Evolutionary conservation across 2,113 vertebrate genomes (phyloP).

Genomic region (Electrona antarctica): DNA sequence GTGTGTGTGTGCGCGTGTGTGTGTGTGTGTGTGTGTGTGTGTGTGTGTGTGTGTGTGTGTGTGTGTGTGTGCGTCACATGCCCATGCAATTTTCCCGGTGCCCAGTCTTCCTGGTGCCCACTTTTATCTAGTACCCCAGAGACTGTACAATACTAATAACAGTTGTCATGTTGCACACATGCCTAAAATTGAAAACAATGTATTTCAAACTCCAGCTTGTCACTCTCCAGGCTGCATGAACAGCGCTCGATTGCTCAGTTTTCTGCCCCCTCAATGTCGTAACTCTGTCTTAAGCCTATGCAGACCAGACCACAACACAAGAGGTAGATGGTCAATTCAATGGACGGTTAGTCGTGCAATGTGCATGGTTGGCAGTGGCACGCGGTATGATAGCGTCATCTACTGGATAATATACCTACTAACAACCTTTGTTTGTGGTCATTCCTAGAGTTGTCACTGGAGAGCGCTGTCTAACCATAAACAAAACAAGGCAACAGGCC

Average conservation of each 20-base stretch:
- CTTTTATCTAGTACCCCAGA: too few relatives aligned
- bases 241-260: too few relatives aligned
- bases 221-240: too few relatives aligned
- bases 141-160: too few relatives aligned
- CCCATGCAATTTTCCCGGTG: neutral
- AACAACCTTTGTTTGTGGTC: neutral
- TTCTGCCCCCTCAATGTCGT: too few relatives aligned
- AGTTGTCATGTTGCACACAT: too few relatives aligned
- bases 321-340: too few relatives aligned
- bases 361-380: neutral
- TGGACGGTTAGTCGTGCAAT: neutral
- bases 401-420: conserved; percentile 41
- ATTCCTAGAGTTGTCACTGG: conserved; percentile 29
- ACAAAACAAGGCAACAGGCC: neutral
- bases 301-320: too few relatives aligned
- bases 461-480: conserved; percentile 30
- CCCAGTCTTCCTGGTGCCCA: too few relatives aligned
- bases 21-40: neutral
- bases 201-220: too few relatives aligned
- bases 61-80: neutral
- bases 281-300: too few relatives aligned
- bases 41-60: neutral
- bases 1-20: neutral
- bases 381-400: conserved; percentile 52
- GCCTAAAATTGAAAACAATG: too few relatives aligned